phyloP scores from a whole-genome alignment of 2,797 vertebrate genomes.

The Sciaenops ocellatus region DNA sequence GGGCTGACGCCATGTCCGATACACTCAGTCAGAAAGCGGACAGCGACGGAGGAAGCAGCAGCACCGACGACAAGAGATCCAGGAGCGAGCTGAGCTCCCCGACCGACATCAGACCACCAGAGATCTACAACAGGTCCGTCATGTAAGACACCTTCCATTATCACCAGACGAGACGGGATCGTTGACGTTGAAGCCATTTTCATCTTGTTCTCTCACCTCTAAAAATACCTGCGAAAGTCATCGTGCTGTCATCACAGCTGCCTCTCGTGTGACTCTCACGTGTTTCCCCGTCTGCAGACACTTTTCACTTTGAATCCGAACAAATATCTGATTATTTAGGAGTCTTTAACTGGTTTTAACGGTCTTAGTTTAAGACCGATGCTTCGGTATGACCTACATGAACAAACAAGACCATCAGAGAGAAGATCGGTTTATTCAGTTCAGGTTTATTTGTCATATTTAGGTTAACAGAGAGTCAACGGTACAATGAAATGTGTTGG shows the following conservation, averaged over 20 bases:
- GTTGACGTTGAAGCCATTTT: conserved; percentile 4
- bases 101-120: conserved; percentile 91
- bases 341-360: no score
- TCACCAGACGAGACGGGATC: background rate
- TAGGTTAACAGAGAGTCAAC: no score
- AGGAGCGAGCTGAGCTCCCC: conserved; percentile 95
- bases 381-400: no score
- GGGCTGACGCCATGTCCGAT: conserved; percentile 94
- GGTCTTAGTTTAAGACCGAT: no score
- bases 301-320: background rate
- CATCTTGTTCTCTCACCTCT: conserved; percentile 52
- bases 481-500: no score
- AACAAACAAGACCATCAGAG: no score
- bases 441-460: no score
- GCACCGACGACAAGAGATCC: conserved; percentile 93
- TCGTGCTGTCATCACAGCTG: conserved; percentile 17
- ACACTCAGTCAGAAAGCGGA: conserved; percentile 95
- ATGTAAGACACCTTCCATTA: conserved; percentile 77
- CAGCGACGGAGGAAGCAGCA: conserved; percentile 94
- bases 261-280: conserved; percentile 40
- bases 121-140: conserved; percentile 88
- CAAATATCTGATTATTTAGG: background rate
- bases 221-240: conserved; percentile 52
- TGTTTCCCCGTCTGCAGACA: conserved; percentile 2
- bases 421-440: no score